phyloP scores from a whole-genome alignment of 1,140 invertebrate species.

The Phocides pigmalion region DNA sequence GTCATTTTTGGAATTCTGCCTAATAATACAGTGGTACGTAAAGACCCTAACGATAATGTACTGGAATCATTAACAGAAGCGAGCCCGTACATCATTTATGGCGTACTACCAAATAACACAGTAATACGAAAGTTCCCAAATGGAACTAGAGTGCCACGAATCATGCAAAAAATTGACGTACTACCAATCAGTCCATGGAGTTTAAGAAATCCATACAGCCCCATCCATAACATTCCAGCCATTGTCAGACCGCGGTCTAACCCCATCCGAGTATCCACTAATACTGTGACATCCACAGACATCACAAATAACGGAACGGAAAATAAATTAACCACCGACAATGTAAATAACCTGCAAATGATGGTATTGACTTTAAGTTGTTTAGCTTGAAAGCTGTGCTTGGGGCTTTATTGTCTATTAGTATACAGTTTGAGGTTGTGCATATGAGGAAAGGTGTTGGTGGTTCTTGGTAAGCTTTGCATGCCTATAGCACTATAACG shows the following conservation, averaged over 20 bases:
- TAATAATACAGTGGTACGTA: constrained; percentile 90
- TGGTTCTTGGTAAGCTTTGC: constrained; percentile 60
- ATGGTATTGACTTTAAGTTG: constrained; percentile 82
- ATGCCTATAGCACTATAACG: constrained; percentile 59
- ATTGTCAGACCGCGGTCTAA: constrained; percentile 83
- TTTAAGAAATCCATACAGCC: constrained; percentile 83
- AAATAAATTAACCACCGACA: constrained; percentile 79
- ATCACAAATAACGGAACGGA: constrained; percentile 79
- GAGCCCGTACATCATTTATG: constrained; percentile 88
- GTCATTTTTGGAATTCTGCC: constrained; percentile 89
- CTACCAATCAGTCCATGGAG: constrained; percentile 84
- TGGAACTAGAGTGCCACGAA: constrained; percentile 88
- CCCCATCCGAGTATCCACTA: constrained; percentile 82
- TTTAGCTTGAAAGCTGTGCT: constrained; percentile 77
- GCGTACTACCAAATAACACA: constrained; percentile 89
- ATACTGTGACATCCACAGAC: constrained; percentile 80
- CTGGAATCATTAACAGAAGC: constrained; percentile 87
- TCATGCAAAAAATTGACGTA: constrained; percentile 84
- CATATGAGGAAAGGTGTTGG: constrained; percentile 42
- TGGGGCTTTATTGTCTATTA: constrained; percentile 54
- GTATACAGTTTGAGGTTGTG: constrained; percentile 39
- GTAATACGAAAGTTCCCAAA: constrained; percentile 89
- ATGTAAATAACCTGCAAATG: constrained; percentile 83
- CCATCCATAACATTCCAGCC: constrained; percentile 83
- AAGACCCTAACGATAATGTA: constrained; percentile 87